phyloP scores from a whole-genome alignment of 2,113 vertebrate species.

The Oncorhynchus tshawytscha region DNA sequence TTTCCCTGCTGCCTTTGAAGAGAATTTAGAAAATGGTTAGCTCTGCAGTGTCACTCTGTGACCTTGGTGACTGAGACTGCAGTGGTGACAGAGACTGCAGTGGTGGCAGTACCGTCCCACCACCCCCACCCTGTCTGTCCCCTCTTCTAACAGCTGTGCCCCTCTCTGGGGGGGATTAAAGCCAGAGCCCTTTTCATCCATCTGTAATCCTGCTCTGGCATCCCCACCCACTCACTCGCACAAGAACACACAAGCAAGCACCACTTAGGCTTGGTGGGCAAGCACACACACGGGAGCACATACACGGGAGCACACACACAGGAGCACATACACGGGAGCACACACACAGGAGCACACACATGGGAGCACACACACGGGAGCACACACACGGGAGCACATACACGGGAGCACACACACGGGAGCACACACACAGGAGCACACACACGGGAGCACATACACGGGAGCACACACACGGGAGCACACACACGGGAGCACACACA shows the following conservation, averaged over 20 bases:
- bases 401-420: too few relatives aligned
- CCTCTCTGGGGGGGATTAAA: slow-evolving; percentile 52
- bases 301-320: not conserved
- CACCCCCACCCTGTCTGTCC: not conserved
- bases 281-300: too few relatives aligned
- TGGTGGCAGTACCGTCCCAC: not conserved
- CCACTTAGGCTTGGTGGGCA: too few relatives aligned
- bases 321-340: too few relatives aligned
- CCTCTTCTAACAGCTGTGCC: slow-evolving; percentile 33
- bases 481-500: not conserved
- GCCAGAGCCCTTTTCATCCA: slow-evolving; percentile 61
- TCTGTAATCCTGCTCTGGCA: slow-evolving; percentile 64
- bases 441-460: not conserved
- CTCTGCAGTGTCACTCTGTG: too few relatives aligned
- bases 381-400: too few relatives aligned
- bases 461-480: not conserved
- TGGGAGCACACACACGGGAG: too few relatives aligned
- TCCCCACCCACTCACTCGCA: slow-evolving; percentile 21
- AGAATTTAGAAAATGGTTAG: too few relatives aligned
- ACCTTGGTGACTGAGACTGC: not conserved
- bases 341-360: not conserved
- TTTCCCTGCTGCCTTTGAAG: too few relatives aligned
- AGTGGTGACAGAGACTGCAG: not conserved
- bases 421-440: not conserved
- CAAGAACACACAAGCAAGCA: slow-evolving; percentile 9